Percentiles rank a stretch among this genome's conserved stretches.
Conservation (phyloP, 2,113 vertebrate genomes). For the Micromys minutus region DNA sequence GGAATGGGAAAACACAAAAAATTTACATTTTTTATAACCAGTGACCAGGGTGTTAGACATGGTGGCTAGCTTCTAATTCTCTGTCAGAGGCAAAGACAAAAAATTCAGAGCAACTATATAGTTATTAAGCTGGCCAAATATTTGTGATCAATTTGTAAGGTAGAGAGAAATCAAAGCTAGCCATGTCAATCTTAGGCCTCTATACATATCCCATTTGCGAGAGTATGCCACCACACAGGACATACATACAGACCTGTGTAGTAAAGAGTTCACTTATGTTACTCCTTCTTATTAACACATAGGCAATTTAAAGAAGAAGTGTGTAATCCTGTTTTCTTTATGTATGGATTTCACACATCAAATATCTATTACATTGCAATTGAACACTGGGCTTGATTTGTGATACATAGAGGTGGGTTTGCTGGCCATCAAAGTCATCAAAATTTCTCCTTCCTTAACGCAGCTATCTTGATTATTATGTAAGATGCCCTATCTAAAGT, state of each 20-base stretch:
- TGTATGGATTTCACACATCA: neutral
- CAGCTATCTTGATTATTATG: neutral
- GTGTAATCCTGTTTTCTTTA: neutral
- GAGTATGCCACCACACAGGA: too few species aligned
- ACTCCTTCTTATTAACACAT: neutral
- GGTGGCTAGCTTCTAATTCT: too few species aligned
- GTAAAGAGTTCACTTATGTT: neutral
- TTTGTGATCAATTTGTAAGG: neutral
- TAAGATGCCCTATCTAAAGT: neutral
- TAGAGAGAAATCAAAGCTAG: neutral
- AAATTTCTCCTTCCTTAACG: neutral
- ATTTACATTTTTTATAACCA: neutral
- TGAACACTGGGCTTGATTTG: neutral
- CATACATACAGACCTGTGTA: too few species aligned
- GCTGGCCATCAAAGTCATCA: neutral
- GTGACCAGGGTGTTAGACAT: fast-evolving
- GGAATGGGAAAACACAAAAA: neutral
- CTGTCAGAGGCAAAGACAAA: neutral
- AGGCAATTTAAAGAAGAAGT: neutral
- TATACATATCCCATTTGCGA: neutral
- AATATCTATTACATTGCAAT: neutral
- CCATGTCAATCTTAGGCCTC: neutral
- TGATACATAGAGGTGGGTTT: neutral
- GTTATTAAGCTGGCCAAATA: too few species aligned
- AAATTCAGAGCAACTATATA: neutral